Evolutionary conservation across 2,113 vertebrate species (phyloP), one percentile per base, ranked within the genome.

Genomic region (Condylura cristata): DNA sequence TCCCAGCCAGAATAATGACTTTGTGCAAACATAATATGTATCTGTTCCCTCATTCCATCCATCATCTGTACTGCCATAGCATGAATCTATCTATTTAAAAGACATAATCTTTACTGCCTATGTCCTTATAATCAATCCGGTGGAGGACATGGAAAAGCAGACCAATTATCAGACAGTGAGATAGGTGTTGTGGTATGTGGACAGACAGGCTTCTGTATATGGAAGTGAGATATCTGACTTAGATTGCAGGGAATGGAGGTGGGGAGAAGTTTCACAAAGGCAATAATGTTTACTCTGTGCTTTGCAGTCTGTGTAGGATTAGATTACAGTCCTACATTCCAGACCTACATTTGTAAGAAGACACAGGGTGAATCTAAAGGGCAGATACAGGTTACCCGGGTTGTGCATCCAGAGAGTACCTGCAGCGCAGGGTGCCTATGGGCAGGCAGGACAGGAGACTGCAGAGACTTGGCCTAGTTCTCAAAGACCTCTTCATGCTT

Each of bases 41-140:
- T 63, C 16, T 28, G 14, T 83, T 91, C 37, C 79, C 70, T 94
- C 28, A 71, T 93, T 66, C 30, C 5, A 51, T 79, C 66, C 28
- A 53, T 87, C 85, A 76, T 80, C 65, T 95, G 13, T 84, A 41
- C 28, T 75, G 14, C 39, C 60, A 56, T 86, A 81, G 80, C 66
- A 72, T 44, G 84, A 76, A 78, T 89, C 39, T 82, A n/a, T 81
- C 72, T 94, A 86, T 88, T 93, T 88, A 44, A 84, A 85, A 90
- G 61, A 66, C 28, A n/a, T 37, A 56, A 37, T 58, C 63, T 86
- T 37, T 76, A 82, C 18, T 28, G 68, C 41, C 37, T 14, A 28
- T 86, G n/a, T 89, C 22, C 34, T 93, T 86, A n/a, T 71, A 51
- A 86, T 75, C 61, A 60, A 30, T 71, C 28, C 37, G 80, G 20